Evolutionary conservation across 2,797 vertebrate genomes (phyloP).

Genomic region (Onychomys leucogaster): DNA sequence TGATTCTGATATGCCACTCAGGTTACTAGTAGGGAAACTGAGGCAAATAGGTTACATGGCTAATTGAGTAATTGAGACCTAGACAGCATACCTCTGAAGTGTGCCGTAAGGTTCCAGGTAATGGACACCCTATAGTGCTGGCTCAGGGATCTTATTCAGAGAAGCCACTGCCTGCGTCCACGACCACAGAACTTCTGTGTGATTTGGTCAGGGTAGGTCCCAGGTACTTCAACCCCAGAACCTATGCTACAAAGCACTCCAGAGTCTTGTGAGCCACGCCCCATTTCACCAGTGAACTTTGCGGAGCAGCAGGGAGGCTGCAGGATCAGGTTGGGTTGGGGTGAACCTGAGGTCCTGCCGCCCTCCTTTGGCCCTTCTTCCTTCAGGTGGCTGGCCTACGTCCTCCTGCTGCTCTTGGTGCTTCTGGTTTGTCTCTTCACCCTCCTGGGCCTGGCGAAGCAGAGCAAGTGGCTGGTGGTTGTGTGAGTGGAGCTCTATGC

Average conservation of each 20-base stretch:
- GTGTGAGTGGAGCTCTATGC: constrained; percentile 88
- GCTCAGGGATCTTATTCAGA: fast-evolving
- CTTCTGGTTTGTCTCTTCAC: constrained; percentile 95
- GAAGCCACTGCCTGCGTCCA: not conserved
- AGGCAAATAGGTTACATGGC: not conserved
- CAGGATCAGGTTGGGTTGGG: not conserved
- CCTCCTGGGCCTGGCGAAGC: constrained; percentile 94
- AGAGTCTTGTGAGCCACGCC: fast-evolving
- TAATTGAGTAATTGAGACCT: not conserved
- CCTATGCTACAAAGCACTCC: not conserved
- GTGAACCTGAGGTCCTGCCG: not conserved
- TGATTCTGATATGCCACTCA: not conserved
- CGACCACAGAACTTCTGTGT: fast-evolving
- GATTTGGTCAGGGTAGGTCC: fast-evolving
- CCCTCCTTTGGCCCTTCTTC: not conserved
- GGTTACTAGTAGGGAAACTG: not conserved
- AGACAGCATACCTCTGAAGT: not conserved
- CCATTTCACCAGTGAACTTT: not conserved
- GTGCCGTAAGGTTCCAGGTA: not conserved
- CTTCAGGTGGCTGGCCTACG: constrained; percentile 94
- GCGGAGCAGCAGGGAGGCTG: not conserved
- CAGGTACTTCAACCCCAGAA: not conserved
- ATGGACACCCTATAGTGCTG: not conserved
- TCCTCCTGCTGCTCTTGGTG: constrained; percentile 93
- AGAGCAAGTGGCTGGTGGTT: constrained; percentile 95